A percentile compares a stretch with the other conserved stretches of the same genome.
Conservation (phyloP, 2,113 vertebrate species). For the Pteropus alecto region DNA sequence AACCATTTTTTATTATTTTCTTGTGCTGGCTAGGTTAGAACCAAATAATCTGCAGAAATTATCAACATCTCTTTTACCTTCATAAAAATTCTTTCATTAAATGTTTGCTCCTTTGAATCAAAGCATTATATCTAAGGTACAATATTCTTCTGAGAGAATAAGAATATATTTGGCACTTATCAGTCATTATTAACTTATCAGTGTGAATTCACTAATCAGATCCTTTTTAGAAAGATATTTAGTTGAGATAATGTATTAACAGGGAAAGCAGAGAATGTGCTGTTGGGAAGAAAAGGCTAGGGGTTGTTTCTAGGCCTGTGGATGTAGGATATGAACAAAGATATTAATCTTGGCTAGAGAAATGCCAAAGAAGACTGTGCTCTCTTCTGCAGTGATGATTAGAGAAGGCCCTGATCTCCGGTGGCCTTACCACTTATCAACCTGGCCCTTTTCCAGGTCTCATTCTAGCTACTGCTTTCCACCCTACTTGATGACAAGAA, state of each 20-base stretch:
- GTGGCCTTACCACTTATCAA: constrained; percentile 6
- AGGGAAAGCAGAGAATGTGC: neutral
- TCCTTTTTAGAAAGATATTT: neutral
- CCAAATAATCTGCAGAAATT: neutral
- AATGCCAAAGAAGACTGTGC: neutral
- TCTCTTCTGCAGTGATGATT: neutral
- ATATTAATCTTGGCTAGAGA: neutral
- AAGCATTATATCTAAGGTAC: neutral
- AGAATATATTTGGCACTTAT: neutral
- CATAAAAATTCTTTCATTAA: constrained; percentile 5
- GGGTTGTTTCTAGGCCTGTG: neutral
- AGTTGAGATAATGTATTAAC: neutral
- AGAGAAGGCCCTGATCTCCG: constrained; percentile 16
- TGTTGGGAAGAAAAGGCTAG: neutral
- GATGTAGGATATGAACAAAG: neutral
- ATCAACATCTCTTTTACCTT: neutral
- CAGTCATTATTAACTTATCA: neutral
- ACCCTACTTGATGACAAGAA: constrained; percentile 43
- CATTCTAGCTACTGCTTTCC: constrained; percentile 46
- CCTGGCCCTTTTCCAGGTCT: constrained; percentile 30
- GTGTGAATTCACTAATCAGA: neutral
- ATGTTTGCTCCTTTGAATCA: neutral
- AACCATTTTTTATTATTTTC: neutral
- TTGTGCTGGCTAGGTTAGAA: neutral
- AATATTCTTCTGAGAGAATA: neutral